Base-by-base conservation (phyloP, 2,888 invertebrate genomes). In the Asteroscopus sphinx region DNA sequence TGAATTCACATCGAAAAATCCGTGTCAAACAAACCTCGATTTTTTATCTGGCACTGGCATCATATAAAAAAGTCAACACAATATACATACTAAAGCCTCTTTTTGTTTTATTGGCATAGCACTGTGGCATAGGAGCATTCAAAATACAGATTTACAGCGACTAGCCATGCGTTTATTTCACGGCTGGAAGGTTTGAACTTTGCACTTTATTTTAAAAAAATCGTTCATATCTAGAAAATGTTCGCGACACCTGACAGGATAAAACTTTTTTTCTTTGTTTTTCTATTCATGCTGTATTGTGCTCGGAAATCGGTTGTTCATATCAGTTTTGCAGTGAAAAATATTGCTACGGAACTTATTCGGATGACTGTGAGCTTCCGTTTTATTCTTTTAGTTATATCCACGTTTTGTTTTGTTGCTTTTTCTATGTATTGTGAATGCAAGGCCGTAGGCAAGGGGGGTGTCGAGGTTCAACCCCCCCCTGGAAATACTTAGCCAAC, bases 191-290 rank as follows among this genome's bases (percentile, higher is more conserved):
- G 46, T 52, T 28, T 36, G 45, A 46, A 52, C 71, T 71, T 60
- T 39, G 15, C 35, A 47, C 45, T 45, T 25, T 37, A 70, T 49
- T 71, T 35, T n/a, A n/a, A n/a, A n/a, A n/a, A 25, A 47, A 66
- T 57, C 59, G 44, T 65, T 7, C 15, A 11, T 28, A 66, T 58
- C 59, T 47, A 52, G 44, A 41, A 39, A 30, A 49, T 54, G 73
- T 13, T 12, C 26, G 47, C 72, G 73, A 69, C 71, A 71, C 40
- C 21, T 48, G 44, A 54, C 51, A 45, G 49, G 67, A 72, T 72
- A 75, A 53, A 53, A 70, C 11, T 25, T 60, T 62, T 46, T 49
- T 45, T 54, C n/a, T 21, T 21, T 61, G 49, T 52, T 63, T 46
- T 26, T 12, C 51, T 49, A 55, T 65, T 39, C 65, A 35, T 33